A percentile compares a stretch with the other conserved stretches of the same genome.
Conservation (phyloP, 64 coral and sea anemone species). For the Acropora tenuis region DNA sequence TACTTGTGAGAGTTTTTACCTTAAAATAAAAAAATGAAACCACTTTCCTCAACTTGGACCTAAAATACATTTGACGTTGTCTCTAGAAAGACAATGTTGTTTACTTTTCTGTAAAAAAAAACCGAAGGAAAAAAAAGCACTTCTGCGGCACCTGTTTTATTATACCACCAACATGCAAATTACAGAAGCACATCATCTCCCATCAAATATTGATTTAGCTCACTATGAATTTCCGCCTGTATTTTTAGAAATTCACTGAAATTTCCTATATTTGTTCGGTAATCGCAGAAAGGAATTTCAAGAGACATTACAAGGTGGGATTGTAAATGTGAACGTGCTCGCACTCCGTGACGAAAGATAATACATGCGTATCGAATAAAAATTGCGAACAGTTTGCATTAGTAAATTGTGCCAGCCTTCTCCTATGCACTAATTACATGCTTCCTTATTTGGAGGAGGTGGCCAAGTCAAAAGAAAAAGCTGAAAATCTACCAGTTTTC, state of each 20-base stretch:
- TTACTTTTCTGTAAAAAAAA: too few relatives aligned
- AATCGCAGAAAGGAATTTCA: background rate
- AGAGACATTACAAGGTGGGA: background rate
- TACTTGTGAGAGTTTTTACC: too few relatives aligned
- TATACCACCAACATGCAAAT: conserved; percentile 9
- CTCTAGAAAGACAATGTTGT: too few relatives aligned
- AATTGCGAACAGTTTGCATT: background rate
- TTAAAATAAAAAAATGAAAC: too few relatives aligned
- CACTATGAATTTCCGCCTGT: background rate
- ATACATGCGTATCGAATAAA: background rate
- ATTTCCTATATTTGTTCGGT: background rate
- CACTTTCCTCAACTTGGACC: too few relatives aligned
- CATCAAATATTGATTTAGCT: background rate
- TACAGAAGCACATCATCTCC: background rate
- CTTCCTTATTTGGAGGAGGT: background rate
- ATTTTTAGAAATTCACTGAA: background rate
- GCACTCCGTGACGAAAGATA: background rate
- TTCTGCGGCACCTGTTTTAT: background rate
- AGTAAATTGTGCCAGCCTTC: background rate
- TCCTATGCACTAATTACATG: background rate
- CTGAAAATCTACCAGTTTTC: background rate
- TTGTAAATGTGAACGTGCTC: background rate
- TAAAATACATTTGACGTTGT: too few relatives aligned
- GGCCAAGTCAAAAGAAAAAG: background rate
- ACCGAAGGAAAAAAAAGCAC: background rate